Base-by-base conservation (phyloP, 2,888 invertebrate species). In the Hirtodrosophila alboralis region DNA sequence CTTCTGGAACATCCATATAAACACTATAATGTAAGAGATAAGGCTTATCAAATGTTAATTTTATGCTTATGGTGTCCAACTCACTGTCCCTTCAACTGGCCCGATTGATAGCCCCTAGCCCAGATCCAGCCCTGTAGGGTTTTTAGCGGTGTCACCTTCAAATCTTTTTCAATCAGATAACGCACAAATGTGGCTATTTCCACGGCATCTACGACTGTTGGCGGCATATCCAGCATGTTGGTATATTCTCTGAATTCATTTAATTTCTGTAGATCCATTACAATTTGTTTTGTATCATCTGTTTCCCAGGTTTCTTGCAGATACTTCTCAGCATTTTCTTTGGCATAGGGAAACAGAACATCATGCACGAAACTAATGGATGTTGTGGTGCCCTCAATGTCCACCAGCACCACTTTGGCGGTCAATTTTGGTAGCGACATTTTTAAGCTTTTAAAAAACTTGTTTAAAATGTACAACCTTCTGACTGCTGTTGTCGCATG, bases 121-220 rank as follows among this genome's bases (percentile, higher is more conserved):
- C 96, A 98, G 80, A 98, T 95, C 64, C 96, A 93, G 0, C 97
- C 98, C 90, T 98, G 98, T n/a, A 98, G 91, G 43, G 93, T 93
- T 89, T 98, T 98, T 62, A 98, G 91, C 4, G 95, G 93, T 4
- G 93, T 93, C 27, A 93, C 93, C 89, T 97, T 96, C 59, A 95
- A 93, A 90, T 97, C 96, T 18, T 91, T 91, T 38, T 95, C 94
- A 92, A 97, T 97, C 90, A 96, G 95, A 93, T 95, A 95, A 71
- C 94, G 92, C 9, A 98, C 93, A 90, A 94, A 95, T 60, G 93
- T 92, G 9, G 94, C 91, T 21, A 96, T 91, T 66, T 92, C 91
- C 14, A 91, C 91, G n/a, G 91, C 91, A 68, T 92, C 90, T 88
- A 48, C 13, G 5, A 16, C 27, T 3, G 4, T 9, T 1, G 13